Percentiles rank a stretch among this genome's conserved stretches.
phyloP scores from a whole-genome alignment of 92 coral and sea anemone genomes.

The Epizoanthus fatuus region DNA sequence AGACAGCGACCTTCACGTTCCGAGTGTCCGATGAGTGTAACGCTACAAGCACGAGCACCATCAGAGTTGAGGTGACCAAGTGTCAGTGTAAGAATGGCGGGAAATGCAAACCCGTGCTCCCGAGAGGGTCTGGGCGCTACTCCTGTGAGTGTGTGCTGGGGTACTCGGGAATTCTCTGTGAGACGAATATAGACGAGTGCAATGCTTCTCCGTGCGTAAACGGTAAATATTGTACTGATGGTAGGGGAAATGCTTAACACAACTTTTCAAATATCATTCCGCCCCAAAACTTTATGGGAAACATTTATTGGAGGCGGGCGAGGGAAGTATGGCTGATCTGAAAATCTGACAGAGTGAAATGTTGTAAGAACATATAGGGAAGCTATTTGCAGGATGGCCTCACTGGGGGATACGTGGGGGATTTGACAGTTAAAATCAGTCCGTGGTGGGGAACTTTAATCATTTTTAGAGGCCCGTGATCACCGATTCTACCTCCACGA shows the following conservation, averaged over 20 bases:
- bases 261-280: not conserved
- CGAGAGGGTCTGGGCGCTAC: conserved; percentile 7
- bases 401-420: too few species aligned
- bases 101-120: not conserved
- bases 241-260: not conserved
- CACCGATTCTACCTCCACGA: too few species aligned
- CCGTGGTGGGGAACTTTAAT: too few species aligned
- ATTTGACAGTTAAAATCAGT: too few species aligned
- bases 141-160: not conserved
- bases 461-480: too few species aligned
- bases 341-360: too few species aligned
- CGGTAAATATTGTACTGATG: not conserved
- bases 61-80: not conserved
- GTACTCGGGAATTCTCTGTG: conserved; percentile 5
- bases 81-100: conserved; percentile 17
- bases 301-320: too few species aligned
- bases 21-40: conserved; percentile 24
- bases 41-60: not conserved
- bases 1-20: conserved; percentile 2
- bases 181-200: conserved; percentile 12
- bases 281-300: not conserved
- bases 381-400: too few species aligned
- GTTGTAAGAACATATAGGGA: too few species aligned
- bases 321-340: too few species aligned
- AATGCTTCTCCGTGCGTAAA: not conserved